Percentiles rank a stretch among this genome's conserved stretches.
These are phyloP conservation scores for Salvelinus alpinus DNA, from an alignment of 2,113 vertebrate genomes.

Conservation along the genomic window DNA sequence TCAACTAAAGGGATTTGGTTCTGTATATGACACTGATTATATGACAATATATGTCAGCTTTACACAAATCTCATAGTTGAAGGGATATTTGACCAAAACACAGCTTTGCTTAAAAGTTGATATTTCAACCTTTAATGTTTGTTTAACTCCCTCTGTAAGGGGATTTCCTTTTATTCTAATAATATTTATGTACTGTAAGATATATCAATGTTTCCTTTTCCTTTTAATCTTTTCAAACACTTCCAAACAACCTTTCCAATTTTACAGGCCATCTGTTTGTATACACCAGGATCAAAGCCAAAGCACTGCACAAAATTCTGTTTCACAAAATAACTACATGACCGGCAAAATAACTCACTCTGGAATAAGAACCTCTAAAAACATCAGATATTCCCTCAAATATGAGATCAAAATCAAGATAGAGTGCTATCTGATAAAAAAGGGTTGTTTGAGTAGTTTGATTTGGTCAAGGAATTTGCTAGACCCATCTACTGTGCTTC, in stretches of 20 bases:
- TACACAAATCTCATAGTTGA: too few species aligned
- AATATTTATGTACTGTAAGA: neutral
- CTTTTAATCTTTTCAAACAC: conserved; percentile 53
- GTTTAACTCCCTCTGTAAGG: conserved; percentile 18
- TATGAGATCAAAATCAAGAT: too few species aligned
- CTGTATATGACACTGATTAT: neutral
- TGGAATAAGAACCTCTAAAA: conserved; percentile 31
- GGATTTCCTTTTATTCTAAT: conserved; percentile 20
- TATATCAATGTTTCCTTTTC: conserved; percentile 23
- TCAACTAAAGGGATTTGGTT: neutral
- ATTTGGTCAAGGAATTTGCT: neutral
- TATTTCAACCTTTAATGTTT: conserved; percentile 1
- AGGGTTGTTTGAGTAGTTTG: neutral
- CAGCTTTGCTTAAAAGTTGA: neutral
- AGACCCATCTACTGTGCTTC: neutral
- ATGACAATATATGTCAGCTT: neutral
- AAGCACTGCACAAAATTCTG: conserved; percentile 33
- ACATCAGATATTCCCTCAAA: neutral
- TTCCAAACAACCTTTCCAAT: conserved; percentile 34
- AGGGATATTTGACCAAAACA: neutral
- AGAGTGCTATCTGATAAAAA: neutral
- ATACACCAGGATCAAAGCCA: conserved; percentile 56
- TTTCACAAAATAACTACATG: conserved; percentile 28
- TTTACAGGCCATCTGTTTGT: conserved; percentile 49
- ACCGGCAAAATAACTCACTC: conserved; percentile 38